These are phyloP conservation scores for Haliclystus octoradiatus DNA, from an alignment of 30 jellyfish, hydroid and myxozoan species.

Conservation along the genomic window DNA sequence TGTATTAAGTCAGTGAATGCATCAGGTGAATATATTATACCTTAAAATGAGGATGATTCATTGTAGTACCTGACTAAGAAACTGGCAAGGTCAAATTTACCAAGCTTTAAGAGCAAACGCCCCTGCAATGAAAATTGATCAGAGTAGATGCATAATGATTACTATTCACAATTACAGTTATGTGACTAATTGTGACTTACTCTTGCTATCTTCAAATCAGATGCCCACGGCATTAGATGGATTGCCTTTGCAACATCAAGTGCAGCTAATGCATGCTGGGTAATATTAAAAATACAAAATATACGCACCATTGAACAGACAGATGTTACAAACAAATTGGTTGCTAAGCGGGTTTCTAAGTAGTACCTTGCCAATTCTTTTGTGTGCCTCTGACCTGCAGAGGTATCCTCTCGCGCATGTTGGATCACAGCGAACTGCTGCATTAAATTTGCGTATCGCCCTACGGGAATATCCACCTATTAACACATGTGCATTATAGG, in stretches of 20 bases:
- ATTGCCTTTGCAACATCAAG: slow-evolving; percentile 67
- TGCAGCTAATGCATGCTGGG: slow-evolving; percentile 44
- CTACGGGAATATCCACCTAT: slow-evolving; percentile 7
- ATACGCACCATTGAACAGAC: too few relatives aligned
- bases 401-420: slow-evolving; percentile 68
- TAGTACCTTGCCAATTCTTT: slow-evolving; percentile 20
- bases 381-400: slow-evolving; percentile 79
- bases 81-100: slow-evolving; percentile 61
- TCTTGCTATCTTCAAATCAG: slow-evolving; percentile 63
- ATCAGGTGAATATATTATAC: too few relatives aligned
- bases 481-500: neutral
- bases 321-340: too few relatives aligned
- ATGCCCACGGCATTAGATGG: slow-evolving; percentile 59
- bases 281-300: neutral
- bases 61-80: slow-evolving; percentile 57
- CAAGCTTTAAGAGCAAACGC: slow-evolving; percentile 41
- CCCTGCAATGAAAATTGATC: too few relatives aligned
- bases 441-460: slow-evolving; percentile 60
- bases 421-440: slow-evolving; percentile 66
- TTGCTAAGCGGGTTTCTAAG: too few relatives aligned
- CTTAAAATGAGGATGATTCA: too few relatives aligned
- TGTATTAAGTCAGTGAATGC: too few relatives aligned
- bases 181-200: slow-evolving; percentile 23
- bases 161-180: too few relatives aligned
- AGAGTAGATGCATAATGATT: too few relatives aligned